Percentiles rank a stretch among this genome's conserved stretches.
Conservation (phyloP, 2,888 invertebrate species). For the Aspidiotus rigidus region DNA sequence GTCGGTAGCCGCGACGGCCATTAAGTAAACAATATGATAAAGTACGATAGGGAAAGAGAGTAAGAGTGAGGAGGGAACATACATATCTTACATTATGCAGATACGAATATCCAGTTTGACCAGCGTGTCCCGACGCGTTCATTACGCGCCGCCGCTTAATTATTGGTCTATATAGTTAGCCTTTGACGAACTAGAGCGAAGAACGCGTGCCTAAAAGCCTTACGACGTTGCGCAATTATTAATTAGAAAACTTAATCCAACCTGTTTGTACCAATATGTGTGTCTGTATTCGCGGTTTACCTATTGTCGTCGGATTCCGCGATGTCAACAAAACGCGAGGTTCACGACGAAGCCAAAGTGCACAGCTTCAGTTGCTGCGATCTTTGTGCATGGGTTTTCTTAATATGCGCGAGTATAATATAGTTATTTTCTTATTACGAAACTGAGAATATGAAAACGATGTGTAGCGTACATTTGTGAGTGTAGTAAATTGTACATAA, state of each 20-base stretch:
- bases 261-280: background rate
- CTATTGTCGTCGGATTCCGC: background rate
- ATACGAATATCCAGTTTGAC: constrained; percentile 5
- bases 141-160: constrained; percentile 17
- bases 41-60: background rate
- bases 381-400: no score
- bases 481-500: no score
- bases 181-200: constrained; percentile 30
- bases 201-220: constrained; percentile 12
- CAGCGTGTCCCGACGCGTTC: constrained; percentile 1
- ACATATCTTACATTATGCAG: background rate
- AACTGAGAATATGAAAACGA: no score
- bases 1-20: background rate
- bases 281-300: background rate
- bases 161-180: constrained; percentile 15
- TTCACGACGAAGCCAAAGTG: background rate
- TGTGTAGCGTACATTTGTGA: no score
- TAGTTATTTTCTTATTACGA: no score
- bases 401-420: no score
- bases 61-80: background rate
- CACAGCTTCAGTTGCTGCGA: no score
- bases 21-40: background rate
- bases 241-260: constrained; percentile 5
- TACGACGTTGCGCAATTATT: constrained; percentile 17
- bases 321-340: background rate